These are phyloP conservation scores for Prenolepis imparis DNA, from an alignment of 2,888 invertebrate species.

Conservation along the genomic window DNA sequence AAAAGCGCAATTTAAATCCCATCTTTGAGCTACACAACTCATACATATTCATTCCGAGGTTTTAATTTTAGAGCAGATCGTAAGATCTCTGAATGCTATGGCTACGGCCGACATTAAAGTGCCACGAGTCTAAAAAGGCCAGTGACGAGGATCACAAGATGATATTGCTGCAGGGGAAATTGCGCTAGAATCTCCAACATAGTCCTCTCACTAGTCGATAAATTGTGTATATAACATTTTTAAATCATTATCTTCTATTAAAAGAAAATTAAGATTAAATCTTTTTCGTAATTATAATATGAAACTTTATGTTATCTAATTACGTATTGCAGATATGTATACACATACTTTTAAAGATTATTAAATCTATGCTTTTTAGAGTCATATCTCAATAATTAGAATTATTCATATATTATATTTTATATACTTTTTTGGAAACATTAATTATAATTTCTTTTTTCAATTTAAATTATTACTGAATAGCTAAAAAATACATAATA, in stretches of 20 bases:
- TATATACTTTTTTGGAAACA: not conserved
- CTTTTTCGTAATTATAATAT: not conserved
- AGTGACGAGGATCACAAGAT: slow-evolving; percentile 29
- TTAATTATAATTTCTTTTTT: not conserved
- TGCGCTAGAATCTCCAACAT: not conserved
- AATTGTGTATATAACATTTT: not conserved
- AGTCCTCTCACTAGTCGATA: slow-evolving; percentile 9
- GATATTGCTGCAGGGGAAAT: slow-evolving; percentile 24
- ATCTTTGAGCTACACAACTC: slow-evolving; percentile 49
- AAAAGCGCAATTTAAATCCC: slow-evolving; percentile 50
- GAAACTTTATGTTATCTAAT: not conserved
- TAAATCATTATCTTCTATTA: not conserved
- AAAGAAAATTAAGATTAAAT: slow-evolving; percentile 14
- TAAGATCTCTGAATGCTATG: slow-evolving; percentile 45
- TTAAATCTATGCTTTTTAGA: not conserved
- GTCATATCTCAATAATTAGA: too few species aligned
- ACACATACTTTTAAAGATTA: not conserved
- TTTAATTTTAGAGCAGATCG: slow-evolving; percentile 53
- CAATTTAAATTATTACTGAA: not conserved
- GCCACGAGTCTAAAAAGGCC: slow-evolving; percentile 18
- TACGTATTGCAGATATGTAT: not conserved
- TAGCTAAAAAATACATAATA: not conserved
- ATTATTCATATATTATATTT: not conserved
- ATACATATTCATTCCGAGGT: slow-evolving; percentile 42
- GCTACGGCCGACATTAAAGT: slow-evolving; percentile 32